Evolutionary conservation across 1,140 invertebrate genomes (phyloP).

Genomic region (Halictus rubicundus): DNA sequence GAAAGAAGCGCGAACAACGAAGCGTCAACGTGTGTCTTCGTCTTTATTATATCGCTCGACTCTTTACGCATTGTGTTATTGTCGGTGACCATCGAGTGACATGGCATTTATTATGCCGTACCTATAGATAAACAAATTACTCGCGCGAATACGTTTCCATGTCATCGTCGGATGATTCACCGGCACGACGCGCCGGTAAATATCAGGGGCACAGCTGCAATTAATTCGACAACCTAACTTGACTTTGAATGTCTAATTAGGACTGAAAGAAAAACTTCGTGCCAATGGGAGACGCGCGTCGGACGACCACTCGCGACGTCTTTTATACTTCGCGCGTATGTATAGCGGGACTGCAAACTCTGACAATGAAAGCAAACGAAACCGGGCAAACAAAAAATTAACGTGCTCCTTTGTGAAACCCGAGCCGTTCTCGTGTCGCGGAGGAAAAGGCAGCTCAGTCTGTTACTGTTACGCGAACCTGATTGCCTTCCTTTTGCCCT

Average conservation of each 20-base stretch:
- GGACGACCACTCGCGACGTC: too few species aligned
- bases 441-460: conserved; percentile 27
- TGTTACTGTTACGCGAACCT: conserved; percentile 43
- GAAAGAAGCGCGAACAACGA: neutral
- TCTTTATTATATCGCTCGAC: neutral
- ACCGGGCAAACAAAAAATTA: conserved; percentile 49
- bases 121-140: too few species aligned
- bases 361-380: conserved; percentile 26
- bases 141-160: too few species aligned
- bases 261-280: too few species aligned
- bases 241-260: neutral
- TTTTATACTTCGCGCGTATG: too few species aligned
- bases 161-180: too few species aligned
- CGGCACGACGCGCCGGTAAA: too few species aligned
- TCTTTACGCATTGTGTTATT: neutral
- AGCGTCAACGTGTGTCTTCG: neutral
- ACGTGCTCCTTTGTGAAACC: conserved; percentile 62
- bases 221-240: too few species aligned
- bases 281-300: too few species aligned
- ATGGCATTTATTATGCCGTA: too few species aligned
- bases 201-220: too few species aligned
- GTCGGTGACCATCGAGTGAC: neutral
- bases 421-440: conserved; percentile 17
- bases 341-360: too few species aligned
- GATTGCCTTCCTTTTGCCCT: conserved; percentile 23